These are phyloP conservation scores for Mellilla xanthometata DNA, from an alignment of 2,888 invertebrate species.

Conservation along the genomic window DNA sequence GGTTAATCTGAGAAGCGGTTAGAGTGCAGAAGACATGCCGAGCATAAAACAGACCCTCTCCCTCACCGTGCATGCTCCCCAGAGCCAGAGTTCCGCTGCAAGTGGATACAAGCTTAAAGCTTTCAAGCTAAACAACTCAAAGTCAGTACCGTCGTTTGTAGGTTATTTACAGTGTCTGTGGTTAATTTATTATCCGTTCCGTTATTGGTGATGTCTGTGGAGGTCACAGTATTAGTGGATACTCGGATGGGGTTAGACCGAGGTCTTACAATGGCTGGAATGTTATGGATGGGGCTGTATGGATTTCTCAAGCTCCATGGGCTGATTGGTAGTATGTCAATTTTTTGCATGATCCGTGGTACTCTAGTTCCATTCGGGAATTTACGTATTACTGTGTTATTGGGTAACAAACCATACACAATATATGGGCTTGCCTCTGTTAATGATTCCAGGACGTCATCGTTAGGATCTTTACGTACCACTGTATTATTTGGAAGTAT, in stretches of 20 bases:
- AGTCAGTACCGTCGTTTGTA: slow-evolving; percentile 78
- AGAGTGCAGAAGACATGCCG: slow-evolving; percentile 61
- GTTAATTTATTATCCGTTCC: slow-evolving; percentile 78
- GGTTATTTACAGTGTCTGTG: slow-evolving; percentile 82
- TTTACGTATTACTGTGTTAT: slow-evolving; percentile 90
- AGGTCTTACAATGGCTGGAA: slow-evolving; percentile 81
- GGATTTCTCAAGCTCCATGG: slow-evolving; percentile 83
- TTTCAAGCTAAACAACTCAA: slow-evolving; percentile 77
- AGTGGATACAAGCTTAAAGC: slow-evolving; percentile 67
- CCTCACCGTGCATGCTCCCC: slow-evolving; percentile 42
- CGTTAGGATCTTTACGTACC: slow-evolving; percentile 88
- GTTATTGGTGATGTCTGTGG: slow-evolving; percentile 82
- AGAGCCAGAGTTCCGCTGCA: slow-evolving; percentile 43
- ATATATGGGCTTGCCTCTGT: slow-evolving; percentile 88
- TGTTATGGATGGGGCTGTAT: slow-evolving; percentile 83
- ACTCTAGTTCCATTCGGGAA: slow-evolving; percentile 91
- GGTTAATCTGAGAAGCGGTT: slow-evolving; percentile 54
- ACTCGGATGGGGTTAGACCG: slow-evolving; percentile 83
- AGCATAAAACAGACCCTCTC: slow-evolving; percentile 47
- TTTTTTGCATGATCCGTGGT: slow-evolving; percentile 84
- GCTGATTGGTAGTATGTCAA: slow-evolving; percentile 83
- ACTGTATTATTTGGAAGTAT: slow-evolving; percentile 91
- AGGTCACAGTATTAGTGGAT: slow-evolving; percentile 86
- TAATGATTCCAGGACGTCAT: slow-evolving; percentile 85
- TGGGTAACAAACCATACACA: slow-evolving; percentile 89